Evolutionary conservation across 2,797 vertebrate species (phyloP), one percentile per base, ranked within the genome.

Genomic region (Apogon talboti): DNA sequence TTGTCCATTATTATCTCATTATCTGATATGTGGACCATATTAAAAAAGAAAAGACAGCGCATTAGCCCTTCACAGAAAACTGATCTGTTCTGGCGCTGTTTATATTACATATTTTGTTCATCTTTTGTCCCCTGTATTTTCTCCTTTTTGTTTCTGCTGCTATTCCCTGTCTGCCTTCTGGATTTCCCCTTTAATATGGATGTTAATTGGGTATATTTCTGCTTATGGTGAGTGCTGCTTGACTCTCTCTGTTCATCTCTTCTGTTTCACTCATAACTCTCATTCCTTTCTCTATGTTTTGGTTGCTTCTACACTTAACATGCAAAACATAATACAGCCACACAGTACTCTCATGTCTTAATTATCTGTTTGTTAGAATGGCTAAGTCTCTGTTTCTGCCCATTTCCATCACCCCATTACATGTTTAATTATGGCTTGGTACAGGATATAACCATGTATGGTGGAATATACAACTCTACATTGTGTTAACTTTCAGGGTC

Each of bases 151-250:
- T 47, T 53, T 10, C 41, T 28, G 47, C 38, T 62, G 52, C 49
- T 63, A 0, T 76, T 58, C 14, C 49, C 21, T 57, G 38, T 69
- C 51, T 57, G 38, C 66, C 51, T 70, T 78, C 55, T 82, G 90
- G 86, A 82, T 62, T 81, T 74, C 77, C 6, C 74, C 8, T 58
- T 81, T 70, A 60, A 38, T 68, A n/a, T 44, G 65, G 67, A 81
- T 87, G 62, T 55, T 84, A 74, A 69, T 78, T 4, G 84, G 80
- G 74, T 86, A 14, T 54, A 7, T 78, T 52, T 84, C 69, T 79
- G 38, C 65, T 58, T 47, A 53, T 43, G 90, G 91, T 92, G 82
- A 90, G 90, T 91, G 58, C 66, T 47, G 46, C 53, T 66, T 59
- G 50, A 52, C 50, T 63, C 69, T 53, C 11, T 42, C 13, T 21